Percentiles rank a stretch among this genome's conserved stretches.
Evolutionary conservation across 2,113 vertebrate species (phyloP).

Genomic region (Chaetura pelagica): DNA sequence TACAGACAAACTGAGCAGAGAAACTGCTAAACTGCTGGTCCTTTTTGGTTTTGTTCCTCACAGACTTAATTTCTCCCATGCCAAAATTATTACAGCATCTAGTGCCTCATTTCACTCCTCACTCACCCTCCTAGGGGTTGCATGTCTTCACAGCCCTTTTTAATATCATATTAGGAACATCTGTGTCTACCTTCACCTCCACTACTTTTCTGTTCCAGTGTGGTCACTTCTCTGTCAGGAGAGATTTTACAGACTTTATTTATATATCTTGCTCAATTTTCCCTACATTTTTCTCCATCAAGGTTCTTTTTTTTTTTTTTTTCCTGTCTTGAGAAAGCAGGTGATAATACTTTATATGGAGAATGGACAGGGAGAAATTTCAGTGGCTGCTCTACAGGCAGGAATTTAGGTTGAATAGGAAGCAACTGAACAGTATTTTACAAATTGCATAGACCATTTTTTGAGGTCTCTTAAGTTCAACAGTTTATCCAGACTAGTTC

Average conservation of each 20-base stretch:
- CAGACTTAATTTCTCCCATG: background rate
- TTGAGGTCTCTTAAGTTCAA: background rate
- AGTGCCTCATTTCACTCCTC: background rate
- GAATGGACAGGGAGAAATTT: background rate
- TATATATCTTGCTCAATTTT: background rate
- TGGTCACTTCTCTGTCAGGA: background rate
- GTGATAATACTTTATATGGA: background rate
- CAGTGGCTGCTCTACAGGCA: background rate
- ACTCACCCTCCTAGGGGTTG: no score
- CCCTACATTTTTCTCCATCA: background rate
- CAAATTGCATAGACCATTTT: background rate
- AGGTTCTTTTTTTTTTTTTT: background rate
- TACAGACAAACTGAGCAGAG: background rate
- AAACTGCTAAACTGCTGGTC: background rate
- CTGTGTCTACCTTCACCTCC: background rate
- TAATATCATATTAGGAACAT: background rate
- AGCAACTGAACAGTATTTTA: background rate
- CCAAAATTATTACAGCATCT: background rate
- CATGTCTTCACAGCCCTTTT: background rate
- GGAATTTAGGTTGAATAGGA: background rate
- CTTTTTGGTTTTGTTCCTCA: background rate
- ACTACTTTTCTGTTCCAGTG: background rate
- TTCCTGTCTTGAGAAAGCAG: background rate
- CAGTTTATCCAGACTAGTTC: background rate
- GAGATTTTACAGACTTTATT: background rate